Evolutionary conservation across 1,140 invertebrate species (phyloP), one percentile per base, ranked within the genome.

Genomic region (Teleopsis dalmanni): DNA sequence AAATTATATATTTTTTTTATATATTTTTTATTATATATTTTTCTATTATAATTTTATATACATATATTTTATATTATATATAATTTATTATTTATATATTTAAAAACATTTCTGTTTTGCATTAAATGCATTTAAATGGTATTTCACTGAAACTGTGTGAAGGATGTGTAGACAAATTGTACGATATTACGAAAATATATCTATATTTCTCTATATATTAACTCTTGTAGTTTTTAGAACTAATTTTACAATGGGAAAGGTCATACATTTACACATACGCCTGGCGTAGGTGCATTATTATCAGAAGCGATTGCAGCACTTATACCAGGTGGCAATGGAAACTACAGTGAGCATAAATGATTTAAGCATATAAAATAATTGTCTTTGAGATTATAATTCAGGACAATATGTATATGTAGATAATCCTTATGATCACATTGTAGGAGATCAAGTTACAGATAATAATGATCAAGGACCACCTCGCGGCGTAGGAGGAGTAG

Each of bases 241-340:
- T n/a, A n/a, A n/a, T 59, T 66, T 14, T 66, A 70, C 22, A 70
- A 62, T 4, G 60, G 62, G 23, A 61, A 66, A 50, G 64, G 61
- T 47, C 57, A 60, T 29, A 58, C 56, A 9, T 48, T 56, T 27
- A 62, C 66, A 37, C 57, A 58, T 33, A 44, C 53, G 42, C 65
- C 62, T 4, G 63, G 64, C 13, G 56, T 56, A 36, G 61, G 61
- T 45, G 58, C 64, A 3, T 59, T 45, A 53, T 65, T 61, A 18
- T 60, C 52, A 56, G 63, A 57, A 42, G 64, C 47, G 31, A 59
- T 58, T 52, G 65, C 53, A 51, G 62, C 50, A 18, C 50, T 60
- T 38, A 40, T 58, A 47, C 55, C 69, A 21, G 48, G 55, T 37
- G 10, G 16, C n/a, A 49, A 43, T 34, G 49, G 49, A 11, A 51